These are phyloP conservation scores for Glossosoma conforme DNA, from an alignment of 1,140 invertebrate species.

Conservation along the genomic window DNA sequence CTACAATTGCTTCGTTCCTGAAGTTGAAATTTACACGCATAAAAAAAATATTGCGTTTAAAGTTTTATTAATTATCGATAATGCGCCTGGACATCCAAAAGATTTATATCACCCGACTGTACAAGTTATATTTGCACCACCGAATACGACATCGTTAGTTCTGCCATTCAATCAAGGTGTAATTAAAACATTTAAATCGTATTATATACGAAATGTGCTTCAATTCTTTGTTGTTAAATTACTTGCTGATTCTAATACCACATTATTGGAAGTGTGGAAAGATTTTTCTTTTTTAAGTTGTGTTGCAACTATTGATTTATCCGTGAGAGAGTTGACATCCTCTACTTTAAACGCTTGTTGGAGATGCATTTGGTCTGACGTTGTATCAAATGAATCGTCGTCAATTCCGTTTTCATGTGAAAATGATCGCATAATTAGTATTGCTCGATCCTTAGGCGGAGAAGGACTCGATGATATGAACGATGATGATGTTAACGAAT, in stretches of 20 bases:
- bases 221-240: slow-evolving; percentile 16
- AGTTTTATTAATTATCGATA: slow-evolving; percentile 44
- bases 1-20: slow-evolving; percentile 33
- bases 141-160: slow-evolving; percentile 43
- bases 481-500: slow-evolving; percentile 5
- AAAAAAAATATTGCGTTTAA: slow-evolving; percentile 39
- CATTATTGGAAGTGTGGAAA: slow-evolving; percentile 18
- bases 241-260: slow-evolving; percentile 2
- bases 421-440: slow-evolving; percentile 11
- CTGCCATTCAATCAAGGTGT: slow-evolving; percentile 35
- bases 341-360: slow-evolving; percentile 20
- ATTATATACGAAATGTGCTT: slow-evolving; percentile 17
- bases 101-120: slow-evolving; percentile 36
- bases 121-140: slow-evolving; percentile 41
- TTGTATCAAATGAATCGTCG: neutral
- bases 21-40: slow-evolving; percentile 34
- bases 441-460: slow-evolving; percentile 11
- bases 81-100: slow-evolving; percentile 36
- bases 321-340: slow-evolving; percentile 14
- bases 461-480: slow-evolving; percentile 14
- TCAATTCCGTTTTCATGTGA: neutral
- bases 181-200: slow-evolving; percentile 10
- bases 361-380: slow-evolving; percentile 16
- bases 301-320: slow-evolving; percentile 7
- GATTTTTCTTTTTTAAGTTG: slow-evolving; percentile 19